Evolutionary conservation across 2,113 vertebrate genomes (phyloP).

Genomic region (Kryptolebias marmoratus): DNA sequence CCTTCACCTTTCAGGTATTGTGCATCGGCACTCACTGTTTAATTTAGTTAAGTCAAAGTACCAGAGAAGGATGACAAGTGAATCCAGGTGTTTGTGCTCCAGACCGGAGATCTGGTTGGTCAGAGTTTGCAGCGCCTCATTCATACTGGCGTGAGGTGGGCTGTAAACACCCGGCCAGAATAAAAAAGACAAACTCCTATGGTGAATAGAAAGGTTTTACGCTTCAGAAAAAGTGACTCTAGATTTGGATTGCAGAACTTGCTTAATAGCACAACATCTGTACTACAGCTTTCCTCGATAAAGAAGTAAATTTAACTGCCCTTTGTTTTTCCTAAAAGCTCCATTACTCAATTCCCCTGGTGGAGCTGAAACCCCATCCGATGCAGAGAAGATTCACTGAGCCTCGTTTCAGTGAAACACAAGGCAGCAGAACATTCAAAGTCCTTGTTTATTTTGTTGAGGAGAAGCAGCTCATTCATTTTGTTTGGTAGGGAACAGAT

Average conservation of each 20-base stretch:
- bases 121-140: too few relatives aligned
- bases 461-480: neutral
- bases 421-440: neutral
- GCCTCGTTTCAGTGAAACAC: neutral
- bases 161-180: neutral
- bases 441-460: neutral
- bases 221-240: neutral
- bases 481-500: neutral
- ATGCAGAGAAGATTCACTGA: neutral
- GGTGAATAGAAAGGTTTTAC: neutral
- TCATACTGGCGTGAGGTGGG: too few relatives aligned
- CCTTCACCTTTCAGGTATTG: too few relatives aligned
- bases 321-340: neutral
- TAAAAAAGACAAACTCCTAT: neutral
- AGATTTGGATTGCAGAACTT: neutral
- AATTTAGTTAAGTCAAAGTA: too few relatives aligned
- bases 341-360: accelerated
- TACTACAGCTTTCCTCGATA: neutral
- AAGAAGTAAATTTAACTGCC: neutral
- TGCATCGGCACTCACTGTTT: too few relatives aligned
- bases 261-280: neutral
- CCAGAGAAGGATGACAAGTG: too few relatives aligned
- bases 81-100: too few relatives aligned
- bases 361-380: neutral
- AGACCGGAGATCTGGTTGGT: too few relatives aligned